Percentiles rank a stretch among this genome's conserved stretches.
These are phyloP conservation scores for Lepidurus apus DNA, from an alignment of 1,140 invertebrate genomes.

Conservation along the genomic window DNA sequence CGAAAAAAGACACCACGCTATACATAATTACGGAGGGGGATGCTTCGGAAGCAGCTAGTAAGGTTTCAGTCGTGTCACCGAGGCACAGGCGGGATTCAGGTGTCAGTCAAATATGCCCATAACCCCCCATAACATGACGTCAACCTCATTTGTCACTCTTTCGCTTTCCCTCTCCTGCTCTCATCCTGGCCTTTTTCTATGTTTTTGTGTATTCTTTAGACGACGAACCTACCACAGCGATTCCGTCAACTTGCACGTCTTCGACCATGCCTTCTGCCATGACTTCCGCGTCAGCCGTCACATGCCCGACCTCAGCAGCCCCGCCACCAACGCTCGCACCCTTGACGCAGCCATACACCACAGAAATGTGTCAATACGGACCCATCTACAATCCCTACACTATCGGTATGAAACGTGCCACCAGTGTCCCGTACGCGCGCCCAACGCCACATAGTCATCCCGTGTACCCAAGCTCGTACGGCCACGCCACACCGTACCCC, in stretches of 20 bases:
- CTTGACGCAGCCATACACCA: slow-evolving; percentile 45
- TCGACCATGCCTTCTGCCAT: slow-evolving; percentile 22
- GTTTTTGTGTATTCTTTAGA: slow-evolving; percentile 19
- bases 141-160: slow-evolving; percentile 7
- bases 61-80: neutral
- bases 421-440: slow-evolving; percentile 34
- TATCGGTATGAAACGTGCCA: slow-evolving; percentile 35
- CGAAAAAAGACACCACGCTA: neutral
- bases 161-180: slow-evolving; percentile 13
- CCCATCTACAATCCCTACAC: slow-evolving; percentile 48
- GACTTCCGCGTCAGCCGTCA: neutral
- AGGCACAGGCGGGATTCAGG: neutral
- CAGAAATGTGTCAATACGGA: slow-evolving; percentile 50
- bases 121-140: slow-evolving; percentile 5
- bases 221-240: neutral
- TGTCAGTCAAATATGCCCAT: neutral
- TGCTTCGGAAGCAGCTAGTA: neutral
- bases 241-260: neutral
- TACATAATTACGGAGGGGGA: neutral
- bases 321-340: slow-evolving; percentile 26
- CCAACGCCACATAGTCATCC: slow-evolving; percentile 25
- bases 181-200: neutral
- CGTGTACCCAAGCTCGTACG: neutral
- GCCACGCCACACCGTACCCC: slow-evolving; percentile 34
- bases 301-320: neutral